Conservation (phyloP, 2,888 invertebrate species). For the Yponomeuta plumbellus region DNA sequence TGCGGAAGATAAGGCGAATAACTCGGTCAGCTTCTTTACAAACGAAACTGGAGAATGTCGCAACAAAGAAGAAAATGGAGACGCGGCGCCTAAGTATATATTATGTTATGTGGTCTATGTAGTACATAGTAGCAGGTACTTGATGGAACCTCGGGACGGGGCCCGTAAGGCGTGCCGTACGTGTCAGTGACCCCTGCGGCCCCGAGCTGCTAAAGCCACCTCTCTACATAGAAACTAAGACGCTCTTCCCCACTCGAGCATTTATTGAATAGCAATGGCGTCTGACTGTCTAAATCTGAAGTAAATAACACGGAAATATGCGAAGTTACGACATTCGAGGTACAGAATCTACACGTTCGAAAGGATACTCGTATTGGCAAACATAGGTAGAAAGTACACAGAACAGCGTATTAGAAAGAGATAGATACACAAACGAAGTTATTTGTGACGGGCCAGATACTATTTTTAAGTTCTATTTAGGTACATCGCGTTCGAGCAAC, state of each 20-base stretch:
- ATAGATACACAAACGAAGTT: slow-evolving; percentile 26
- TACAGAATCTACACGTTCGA: too few species aligned
- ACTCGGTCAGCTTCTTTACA: background rate
- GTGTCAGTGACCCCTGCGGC: slow-evolving; percentile 70
- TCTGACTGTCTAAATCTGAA: background rate
- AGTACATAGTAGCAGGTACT: background rate
- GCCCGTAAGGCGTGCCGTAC: slow-evolving; percentile 29
- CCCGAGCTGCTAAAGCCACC: slow-evolving; percentile 39
- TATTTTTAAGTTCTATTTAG: slow-evolving; percentile 47
- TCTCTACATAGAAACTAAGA: background rate
- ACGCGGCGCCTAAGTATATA: background rate
- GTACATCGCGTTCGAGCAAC: slow-evolving; percentile 31
- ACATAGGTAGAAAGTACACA: background rate
- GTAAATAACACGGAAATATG: background rate
- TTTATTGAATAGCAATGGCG: slow-evolving; percentile 2
- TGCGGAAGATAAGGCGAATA: too few species aligned
- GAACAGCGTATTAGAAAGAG: background rate
- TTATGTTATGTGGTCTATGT: background rate
- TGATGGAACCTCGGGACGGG: slow-evolving; percentile 21
- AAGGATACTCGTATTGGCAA: too few species aligned
- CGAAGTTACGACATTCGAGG: background rate
- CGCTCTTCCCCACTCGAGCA: slow-evolving; percentile 28
- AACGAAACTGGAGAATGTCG: background rate
- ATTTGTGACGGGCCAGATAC: slow-evolving; percentile 36
- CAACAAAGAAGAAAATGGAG: background rate